Base-by-base conservation (phyloP, 2,888 invertebrate species). In the Mongoloraphidia duomilia region DNA sequence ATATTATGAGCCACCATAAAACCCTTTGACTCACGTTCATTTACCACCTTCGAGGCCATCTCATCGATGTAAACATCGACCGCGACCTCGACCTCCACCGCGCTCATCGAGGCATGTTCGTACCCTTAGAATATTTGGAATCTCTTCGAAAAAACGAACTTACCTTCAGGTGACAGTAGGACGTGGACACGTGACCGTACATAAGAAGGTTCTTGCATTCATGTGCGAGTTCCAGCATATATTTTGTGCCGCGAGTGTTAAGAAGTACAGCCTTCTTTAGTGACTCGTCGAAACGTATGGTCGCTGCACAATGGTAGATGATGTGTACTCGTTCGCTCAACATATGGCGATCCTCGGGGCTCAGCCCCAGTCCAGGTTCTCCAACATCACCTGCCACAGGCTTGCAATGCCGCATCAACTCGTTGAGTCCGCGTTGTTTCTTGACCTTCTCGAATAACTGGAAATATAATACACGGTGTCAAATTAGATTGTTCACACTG, bases 231-330 rank as follows among this genome's bases (percentile, higher is more conserved):
- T 87, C 82, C 50, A 97, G 65, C 73, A 96, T 81, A 53, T 84
- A 76, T 63, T 89, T 86, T 0, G 94, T 94, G 37, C 93, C 96
- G 49, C 91, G 75, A 0, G 93, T 87, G 67, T 97, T 98, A 66
- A 97, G 74, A 48, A 93, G 71, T 8, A 96, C 87, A 1, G 97
- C 93, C 55, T 80, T 81, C 62, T 87, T 88, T 46, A 98, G 71
- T 13, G 84, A 79, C 64, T 96, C 96, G 65, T 97, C 95, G 63
- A 97, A 93, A 66, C 82, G 73, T 51, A 83, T 76, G 12, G 82
- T 82, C 2, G 83, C 82, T 2, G 82, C 82, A 50, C 79, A 77
- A 61, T 97, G 97, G 61, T 90, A 86, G n/a, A 97, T 83, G 38
- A 94, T 77, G 46, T 86, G 71, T 0, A 89, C 80, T 52, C 85